These are phyloP conservation scores for Ariopsis seemanni DNA, from an alignment of 2,113 vertebrate species.

Conservation along the genomic window DNA sequence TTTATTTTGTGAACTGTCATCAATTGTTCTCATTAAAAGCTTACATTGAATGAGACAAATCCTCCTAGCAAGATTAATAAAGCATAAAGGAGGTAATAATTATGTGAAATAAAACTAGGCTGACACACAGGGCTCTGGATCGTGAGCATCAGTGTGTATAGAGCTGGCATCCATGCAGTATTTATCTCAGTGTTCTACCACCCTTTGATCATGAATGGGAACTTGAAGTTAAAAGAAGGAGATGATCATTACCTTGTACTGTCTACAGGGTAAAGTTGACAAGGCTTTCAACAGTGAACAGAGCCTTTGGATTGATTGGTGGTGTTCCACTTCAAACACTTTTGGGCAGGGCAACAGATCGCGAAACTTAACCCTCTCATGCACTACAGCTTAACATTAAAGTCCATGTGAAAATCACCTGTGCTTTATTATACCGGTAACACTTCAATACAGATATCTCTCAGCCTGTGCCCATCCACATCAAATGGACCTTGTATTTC, in stretches of 20 bases:
- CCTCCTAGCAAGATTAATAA: slow-evolving; percentile 38
- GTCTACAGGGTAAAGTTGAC: slow-evolving; percentile 48
- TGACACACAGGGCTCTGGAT: slow-evolving; percentile 23
- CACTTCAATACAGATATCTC: slow-evolving; percentile 5
- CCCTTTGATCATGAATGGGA: slow-evolving; percentile 55
- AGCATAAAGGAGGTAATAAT: slow-evolving; percentile 42
- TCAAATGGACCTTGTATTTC: not conserved
- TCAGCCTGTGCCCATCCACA: slow-evolving; percentile 14
- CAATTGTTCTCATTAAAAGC: slow-evolving; percentile 11
- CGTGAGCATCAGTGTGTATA: slow-evolving; percentile 6
- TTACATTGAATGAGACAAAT: slow-evolving; percentile 27
- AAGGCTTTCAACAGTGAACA: slow-evolving; percentile 57
- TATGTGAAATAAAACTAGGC: slow-evolving; percentile 35
- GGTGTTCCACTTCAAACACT: slow-evolving; percentile 55
- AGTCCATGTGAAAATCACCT: slow-evolving; percentile 25
- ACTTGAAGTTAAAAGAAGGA: slow-evolving; percentile 52
- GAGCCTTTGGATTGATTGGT: slow-evolving; percentile 32
- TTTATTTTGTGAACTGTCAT: slow-evolving; percentile 28
- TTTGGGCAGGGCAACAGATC: slow-evolving; percentile 22
- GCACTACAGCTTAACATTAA: slow-evolving; percentile 39
- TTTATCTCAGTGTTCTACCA: slow-evolving; percentile 32
- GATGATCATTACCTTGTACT: slow-evolving; percentile 52
- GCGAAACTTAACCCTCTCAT: slow-evolving; percentile 35
- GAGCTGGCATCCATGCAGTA: slow-evolving; percentile 41
- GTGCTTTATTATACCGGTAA: slow-evolving; percentile 16